Base-by-base conservation (phyloP, 2,888 invertebrate species). In the Cheilosia soror region DNA sequence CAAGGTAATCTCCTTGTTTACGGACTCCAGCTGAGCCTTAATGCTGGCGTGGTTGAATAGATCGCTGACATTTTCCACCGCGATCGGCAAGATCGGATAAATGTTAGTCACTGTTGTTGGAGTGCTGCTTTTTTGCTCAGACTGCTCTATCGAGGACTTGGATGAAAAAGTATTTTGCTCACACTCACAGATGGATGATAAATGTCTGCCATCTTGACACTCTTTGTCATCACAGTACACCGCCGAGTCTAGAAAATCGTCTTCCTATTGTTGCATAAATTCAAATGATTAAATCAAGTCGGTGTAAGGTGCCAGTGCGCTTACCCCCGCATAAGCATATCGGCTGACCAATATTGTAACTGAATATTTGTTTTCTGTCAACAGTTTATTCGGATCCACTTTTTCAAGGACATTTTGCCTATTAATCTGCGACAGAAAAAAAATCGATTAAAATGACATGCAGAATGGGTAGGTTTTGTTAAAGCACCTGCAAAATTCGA, bases 341-440 rank as follows among this genome's bases (percentile, higher is more conserved):
- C 94, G 92, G 87, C 94, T 94, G 87, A 94, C 93, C 55, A 94
- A 91, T 68, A 94, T 92, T 40, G 93, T 93, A 20, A 94, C 93
- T n/a, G 93, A 93, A 88, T 92, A 93, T 82, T 92, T 92, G 88
- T 93, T 93, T 88, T 93, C 93, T 33, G 93, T 93, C 88, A 94
- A 93, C 20, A 94, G 91, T 60, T 92, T 92, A 89, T 94, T 93
- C 1, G 94, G 94, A 89, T 94, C 93, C 84, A 93, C 93, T 88
- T 93, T 93, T 88, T 93, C 93, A 53, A 93, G 93, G 31, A 94
- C 93, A 89, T 94, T 94, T 87, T 92, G 93, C 49, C 94, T 94
- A 87, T 94, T 94, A 89, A 93, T 93, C 92, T 93, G n/a, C 29
- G 9, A 33, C 27, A 29, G 44, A 49, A 15, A n/a, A 60, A 2